Evolutionary conservation across 2,888 invertebrate genomes (phyloP).

Genomic region (Philopedon plagiatum): DNA sequence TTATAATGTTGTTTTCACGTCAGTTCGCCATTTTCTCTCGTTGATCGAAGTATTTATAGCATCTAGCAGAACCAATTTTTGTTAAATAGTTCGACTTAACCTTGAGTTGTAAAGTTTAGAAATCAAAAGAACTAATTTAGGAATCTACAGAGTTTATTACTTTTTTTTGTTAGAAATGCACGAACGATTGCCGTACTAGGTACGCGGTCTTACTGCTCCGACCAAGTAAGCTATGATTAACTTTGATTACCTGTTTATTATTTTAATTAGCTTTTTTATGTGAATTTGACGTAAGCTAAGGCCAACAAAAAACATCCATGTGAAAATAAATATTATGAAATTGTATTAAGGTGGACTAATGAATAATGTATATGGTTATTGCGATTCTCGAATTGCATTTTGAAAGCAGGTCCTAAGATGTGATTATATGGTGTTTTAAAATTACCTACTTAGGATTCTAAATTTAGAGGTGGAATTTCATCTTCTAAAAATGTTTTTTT

Average conservation of each 20-base stretch:
- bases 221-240: background rate
- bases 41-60: too few species aligned
- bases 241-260: conserved; percentile 4
- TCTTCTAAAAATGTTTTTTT: too few species aligned
- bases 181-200: background rate
- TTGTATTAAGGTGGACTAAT: too few species aligned
- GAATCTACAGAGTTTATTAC: background rate
- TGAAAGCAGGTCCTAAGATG: too few species aligned
- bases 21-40: too few species aligned
- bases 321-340: background rate
- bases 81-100: background rate
- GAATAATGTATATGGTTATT: too few species aligned
- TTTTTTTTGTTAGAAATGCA: conserved; percentile 7
- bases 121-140: background rate
- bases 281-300: background rate
- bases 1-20: too few species aligned
- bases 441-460: too few species aligned
- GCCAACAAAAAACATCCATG: background rate
- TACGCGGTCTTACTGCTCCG: background rate
- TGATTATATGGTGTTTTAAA: too few species aligned
- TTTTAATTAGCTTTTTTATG: background rate
- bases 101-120: background rate
- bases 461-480: too few species aligned
- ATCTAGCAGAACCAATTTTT: background rate
- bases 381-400: too few species aligned